Percentiles rank a stretch among this genome's conserved stretches.
These are phyloP conservation scores for Brachycybe producta DNA, from an alignment of 2,888 invertebrate genomes.

Conservation along the genomic window DNA sequence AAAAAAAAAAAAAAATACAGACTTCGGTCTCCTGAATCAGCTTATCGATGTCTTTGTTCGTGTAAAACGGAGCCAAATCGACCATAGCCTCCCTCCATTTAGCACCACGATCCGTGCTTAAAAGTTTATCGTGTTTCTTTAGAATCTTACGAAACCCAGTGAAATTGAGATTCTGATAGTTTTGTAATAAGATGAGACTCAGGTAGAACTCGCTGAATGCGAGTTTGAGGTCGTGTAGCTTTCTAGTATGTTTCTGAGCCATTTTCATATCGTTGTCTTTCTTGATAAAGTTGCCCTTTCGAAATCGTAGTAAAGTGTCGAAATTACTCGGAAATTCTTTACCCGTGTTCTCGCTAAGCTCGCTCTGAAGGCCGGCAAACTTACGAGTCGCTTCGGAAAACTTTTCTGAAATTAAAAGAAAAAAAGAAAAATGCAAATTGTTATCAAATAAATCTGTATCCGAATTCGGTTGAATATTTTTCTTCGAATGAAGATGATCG, in stretches of 20 bases:
- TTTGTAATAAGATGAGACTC: conserved; percentile 88
- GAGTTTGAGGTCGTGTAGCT: conserved; percentile 83
- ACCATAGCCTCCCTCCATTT: conserved; percentile 88
- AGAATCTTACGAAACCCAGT: conserved; percentile 98
- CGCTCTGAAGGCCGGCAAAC: conserved; percentile 76
- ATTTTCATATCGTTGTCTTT: conserved; percentile 18
- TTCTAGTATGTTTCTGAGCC: conserved; percentile 43
- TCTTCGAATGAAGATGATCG: no score
- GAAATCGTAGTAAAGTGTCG: conserved; percentile 8
- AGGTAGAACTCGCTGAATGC: conserved; percentile 98
- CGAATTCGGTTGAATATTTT: no score
- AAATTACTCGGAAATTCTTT: conserved; percentile 15
- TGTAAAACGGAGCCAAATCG: conserved; percentile 86
- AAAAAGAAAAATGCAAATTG: no score
- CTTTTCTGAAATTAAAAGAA: conserved; percentile 67
- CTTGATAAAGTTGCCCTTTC: conserved; percentile 17
- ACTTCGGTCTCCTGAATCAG: conserved; percentile 85
- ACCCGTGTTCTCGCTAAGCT: conserved; percentile 44
- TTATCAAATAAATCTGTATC: no score
- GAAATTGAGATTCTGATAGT: conserved; percentile 95
- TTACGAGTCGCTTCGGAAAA: conserved; percentile 93
- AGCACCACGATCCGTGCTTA: conserved; percentile 69
- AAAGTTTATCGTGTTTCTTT: conserved; percentile 96
- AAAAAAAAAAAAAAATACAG: neutral
- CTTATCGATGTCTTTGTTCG: conserved; percentile 92